These are phyloP conservation scores for Rhingia rostrata DNA, from an alignment of 2,888 invertebrate genomes.

Conservation along the genomic window DNA sequence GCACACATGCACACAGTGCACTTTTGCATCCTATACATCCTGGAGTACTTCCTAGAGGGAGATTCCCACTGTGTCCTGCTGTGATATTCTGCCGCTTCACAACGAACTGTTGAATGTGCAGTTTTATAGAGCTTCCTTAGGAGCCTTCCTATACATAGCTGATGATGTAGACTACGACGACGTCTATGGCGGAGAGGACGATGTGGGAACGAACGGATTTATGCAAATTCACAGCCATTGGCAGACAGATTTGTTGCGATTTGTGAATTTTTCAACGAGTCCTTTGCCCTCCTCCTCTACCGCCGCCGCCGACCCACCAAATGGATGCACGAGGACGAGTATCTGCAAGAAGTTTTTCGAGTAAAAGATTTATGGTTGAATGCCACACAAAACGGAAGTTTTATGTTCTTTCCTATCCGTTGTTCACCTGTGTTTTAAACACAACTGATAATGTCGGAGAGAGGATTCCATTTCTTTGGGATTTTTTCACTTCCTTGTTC, in stretches of 20 bases:
- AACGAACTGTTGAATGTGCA: conserved; percentile 75
- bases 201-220: conserved; percentile 68
- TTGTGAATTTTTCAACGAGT: conserved; percentile 75
- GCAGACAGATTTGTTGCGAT: conserved; percentile 76
- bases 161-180: conserved; percentile 27
- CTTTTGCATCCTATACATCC: conserved; percentile 15
- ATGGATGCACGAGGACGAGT: neutral
- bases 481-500: no score
- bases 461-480: conserved; percentile 28
- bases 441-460: conserved; percentile 72
- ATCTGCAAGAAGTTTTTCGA: conserved; percentile 65
- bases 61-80: conserved; percentile 56
- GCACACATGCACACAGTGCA: conserved; percentile 61
- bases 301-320: neutral
- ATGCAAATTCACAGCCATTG: conserved; percentile 75
- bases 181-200: conserved; percentile 16
- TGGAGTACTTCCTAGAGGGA: neutral
- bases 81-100: conserved; percentile 65
- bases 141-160: conserved; percentile 15
- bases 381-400: conserved; percentile 74
- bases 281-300: conserved; percentile 44
- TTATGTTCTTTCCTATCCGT: conserved; percentile 73
- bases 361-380: conserved; percentile 71
- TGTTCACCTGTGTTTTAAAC: conserved; percentile 73
- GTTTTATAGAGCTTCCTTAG: conserved; percentile 70